A percentile compares a stretch with the other conserved stretches of the same genome.
Conservation (phyloP, 1,140 invertebrate genomes). For the Drosophila leontia region DNA sequence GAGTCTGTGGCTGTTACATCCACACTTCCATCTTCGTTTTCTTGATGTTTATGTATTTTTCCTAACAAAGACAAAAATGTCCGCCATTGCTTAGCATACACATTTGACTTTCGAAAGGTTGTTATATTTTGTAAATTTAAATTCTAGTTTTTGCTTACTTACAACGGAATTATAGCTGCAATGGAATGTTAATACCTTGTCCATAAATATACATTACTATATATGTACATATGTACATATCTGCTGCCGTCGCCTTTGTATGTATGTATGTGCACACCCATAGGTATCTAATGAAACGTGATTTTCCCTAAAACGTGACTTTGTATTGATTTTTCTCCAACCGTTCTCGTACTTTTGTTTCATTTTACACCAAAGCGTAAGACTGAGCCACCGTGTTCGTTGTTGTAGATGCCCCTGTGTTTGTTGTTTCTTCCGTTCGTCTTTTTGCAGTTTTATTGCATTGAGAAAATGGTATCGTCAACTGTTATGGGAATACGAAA, state of each 20-base stretch:
- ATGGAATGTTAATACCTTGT: constrained; percentile 72
- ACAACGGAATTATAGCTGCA: constrained; percentile 60
- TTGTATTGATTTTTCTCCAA: constrained; percentile 84
- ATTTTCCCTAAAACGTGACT: constrained; percentile 84
- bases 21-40: not conserved
- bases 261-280: constrained; percentile 34
- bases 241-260: constrained; percentile 20
- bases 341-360: constrained; percentile 74
- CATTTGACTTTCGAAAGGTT: constrained; percentile 39
- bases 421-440: constrained; percentile 31
- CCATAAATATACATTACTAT: constrained; percentile 16
- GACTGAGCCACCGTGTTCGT: constrained; percentile 44
- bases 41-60: constrained; percentile 15
- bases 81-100: constrained; percentile 19
- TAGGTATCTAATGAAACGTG: constrained; percentile 84
- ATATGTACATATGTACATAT: constrained; percentile 10
- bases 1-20: constrained; percentile 14
- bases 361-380: constrained; percentile 56
- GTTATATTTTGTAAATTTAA: constrained; percentile 46
- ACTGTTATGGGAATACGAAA: constrained; percentile 43
- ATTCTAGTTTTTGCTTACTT: constrained; percentile 63
- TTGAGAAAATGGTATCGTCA: constrained; percentile 51
- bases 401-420: constrained; percentile 46
- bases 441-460: constrained; percentile 38
- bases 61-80: constrained; percentile 59